Conservation (phyloP, 64 coral and sea anemone species). For the Anthopleura sola region DNA sequence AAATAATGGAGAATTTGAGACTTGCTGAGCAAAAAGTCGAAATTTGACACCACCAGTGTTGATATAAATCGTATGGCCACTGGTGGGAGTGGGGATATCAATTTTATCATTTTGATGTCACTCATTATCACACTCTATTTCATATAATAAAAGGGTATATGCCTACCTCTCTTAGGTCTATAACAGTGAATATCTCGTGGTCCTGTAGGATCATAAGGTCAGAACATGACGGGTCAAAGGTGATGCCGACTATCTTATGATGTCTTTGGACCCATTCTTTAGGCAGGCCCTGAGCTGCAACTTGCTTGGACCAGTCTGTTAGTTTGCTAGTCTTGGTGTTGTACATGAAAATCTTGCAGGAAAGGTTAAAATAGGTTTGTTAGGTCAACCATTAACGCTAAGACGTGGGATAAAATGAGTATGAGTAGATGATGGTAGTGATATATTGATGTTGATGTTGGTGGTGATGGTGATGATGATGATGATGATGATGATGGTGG, state of each 20-base stretch:
- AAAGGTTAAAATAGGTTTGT: background rate
- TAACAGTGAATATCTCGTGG: slow-evolving; percentile 55
- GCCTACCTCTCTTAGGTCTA: slow-evolving; percentile 76
- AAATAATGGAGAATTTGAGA: too few relatives aligned
- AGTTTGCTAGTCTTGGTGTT: slow-evolving; percentile 44
- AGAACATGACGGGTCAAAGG: slow-evolving; percentile 58
- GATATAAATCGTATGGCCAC: too few relatives aligned
- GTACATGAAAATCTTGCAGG: slow-evolving; percentile 69
- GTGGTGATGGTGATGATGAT: too few relatives aligned
- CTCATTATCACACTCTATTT: too few relatives aligned
- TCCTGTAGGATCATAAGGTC: slow-evolving; percentile 74
- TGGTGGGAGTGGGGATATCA: too few relatives aligned
- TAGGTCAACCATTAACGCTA: too few relatives aligned
- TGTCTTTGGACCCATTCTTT: slow-evolving; percentile 62
- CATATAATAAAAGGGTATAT: too few relatives aligned
- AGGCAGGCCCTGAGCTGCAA: slow-evolving; percentile 50
- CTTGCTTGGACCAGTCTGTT: slow-evolving; percentile 85
- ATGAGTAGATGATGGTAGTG: background rate
- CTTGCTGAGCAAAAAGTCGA: too few relatives aligned
- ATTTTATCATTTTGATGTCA: too few relatives aligned
- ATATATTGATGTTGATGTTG: too few relatives aligned
- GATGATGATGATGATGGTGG: too few relatives aligned
- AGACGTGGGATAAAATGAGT: background rate
- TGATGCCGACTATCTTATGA: slow-evolving; percentile 65
- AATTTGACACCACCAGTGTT: too few relatives aligned